phyloP scores from a whole-genome alignment of 2,888 invertebrate species.

The Mesoligia furuncula region DNA sequence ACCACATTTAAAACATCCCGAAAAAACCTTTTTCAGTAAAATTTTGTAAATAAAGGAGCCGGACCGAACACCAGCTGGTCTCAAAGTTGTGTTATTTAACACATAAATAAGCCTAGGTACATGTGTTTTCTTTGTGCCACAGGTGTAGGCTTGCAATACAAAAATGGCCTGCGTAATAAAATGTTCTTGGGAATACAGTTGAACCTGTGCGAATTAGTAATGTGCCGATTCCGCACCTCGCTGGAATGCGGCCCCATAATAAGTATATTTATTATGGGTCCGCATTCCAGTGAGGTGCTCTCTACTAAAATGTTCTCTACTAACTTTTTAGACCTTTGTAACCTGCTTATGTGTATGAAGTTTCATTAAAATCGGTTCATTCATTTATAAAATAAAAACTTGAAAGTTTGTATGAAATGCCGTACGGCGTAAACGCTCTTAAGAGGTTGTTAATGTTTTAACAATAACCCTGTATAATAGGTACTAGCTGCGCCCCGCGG shows the following conservation, averaged over 20 bases:
- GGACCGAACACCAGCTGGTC: constrained; percentile 9
- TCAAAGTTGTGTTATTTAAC: constrained; percentile 16
- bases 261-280: too few species aligned
- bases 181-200: neutral
- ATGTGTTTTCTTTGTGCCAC: neutral
- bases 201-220: neutral
- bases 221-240: neutral
- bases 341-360: too few species aligned
- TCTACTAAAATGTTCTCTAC: too few species aligned
- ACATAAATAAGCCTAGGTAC: constrained; percentile 10
- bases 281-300: too few species aligned
- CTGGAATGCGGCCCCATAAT: neutral
- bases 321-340: too few species aligned
- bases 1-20: neutral
- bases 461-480: too few species aligned
- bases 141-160: neutral
- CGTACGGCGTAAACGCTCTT: too few species aligned
- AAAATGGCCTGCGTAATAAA: neutral
- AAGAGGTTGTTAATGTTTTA: too few species aligned
- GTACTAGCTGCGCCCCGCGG: too few species aligned
- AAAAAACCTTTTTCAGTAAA: neutral
- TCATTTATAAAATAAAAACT: too few species aligned
- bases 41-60: neutral
- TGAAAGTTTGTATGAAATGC: too few species aligned
- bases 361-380: too few species aligned